Evolutionary conservation across 2,888 invertebrate species (phyloP).

Genomic region (Orthosia cruda): DNA sequence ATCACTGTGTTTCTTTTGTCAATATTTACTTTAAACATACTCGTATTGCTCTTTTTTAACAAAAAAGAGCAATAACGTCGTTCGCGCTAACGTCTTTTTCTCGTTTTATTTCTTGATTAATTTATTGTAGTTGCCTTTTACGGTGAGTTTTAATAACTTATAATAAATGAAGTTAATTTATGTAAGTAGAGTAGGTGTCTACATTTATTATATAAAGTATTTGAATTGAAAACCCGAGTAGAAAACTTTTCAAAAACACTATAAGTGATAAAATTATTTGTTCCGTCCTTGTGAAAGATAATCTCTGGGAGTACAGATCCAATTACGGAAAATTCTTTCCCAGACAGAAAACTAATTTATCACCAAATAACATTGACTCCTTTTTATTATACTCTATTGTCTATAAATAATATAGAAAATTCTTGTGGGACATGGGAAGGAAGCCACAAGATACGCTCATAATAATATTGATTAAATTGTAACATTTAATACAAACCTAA

Average conservation of each 20-base stretch:
- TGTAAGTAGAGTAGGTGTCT: too few species aligned
- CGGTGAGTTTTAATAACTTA: not conserved
- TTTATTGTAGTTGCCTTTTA: not conserved
- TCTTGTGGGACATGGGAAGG: too few species aligned
- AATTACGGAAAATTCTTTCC: not conserved
- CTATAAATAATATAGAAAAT: too few species aligned
- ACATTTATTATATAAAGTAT: too few species aligned
- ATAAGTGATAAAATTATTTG: not conserved
- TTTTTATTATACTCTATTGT: not conserved
- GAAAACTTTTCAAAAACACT: too few species aligned
- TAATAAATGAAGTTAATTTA: not conserved
- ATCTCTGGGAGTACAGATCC: not conserved
- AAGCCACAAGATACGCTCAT: not conserved
- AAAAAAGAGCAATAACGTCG: too few species aligned
- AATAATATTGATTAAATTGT: not conserved
- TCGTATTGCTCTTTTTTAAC: conserved; percentile 4
- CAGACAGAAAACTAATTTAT: not conserved
- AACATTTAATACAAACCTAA: conserved; percentile 8
- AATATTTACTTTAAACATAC: conserved; percentile 13
- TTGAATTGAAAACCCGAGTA: too few species aligned
- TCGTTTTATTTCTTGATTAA: not conserved
- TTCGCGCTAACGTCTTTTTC: not conserved
- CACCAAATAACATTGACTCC: not conserved
- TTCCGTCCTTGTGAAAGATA: not conserved
- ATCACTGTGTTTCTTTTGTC: conserved; percentile 13